These are phyloP conservation scores for Nineta flava DNA, from an alignment of 2,888 invertebrate species.

Conservation along the genomic window DNA sequence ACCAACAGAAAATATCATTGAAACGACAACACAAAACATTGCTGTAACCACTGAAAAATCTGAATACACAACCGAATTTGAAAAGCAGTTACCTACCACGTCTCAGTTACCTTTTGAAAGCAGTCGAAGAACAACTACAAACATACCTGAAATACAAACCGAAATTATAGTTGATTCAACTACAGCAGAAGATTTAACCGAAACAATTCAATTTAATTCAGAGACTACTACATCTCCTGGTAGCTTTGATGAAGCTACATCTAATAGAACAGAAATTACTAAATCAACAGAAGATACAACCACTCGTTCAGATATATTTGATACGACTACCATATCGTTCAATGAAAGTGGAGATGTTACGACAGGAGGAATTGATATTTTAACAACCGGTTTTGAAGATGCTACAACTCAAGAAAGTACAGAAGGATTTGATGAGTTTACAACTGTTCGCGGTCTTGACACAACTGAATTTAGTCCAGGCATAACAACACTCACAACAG, in stretches of 20 bases:
- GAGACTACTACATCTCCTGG: neutral
- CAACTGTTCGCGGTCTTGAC: no score
- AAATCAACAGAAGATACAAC: neutral
- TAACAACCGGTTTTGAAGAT: neutral
- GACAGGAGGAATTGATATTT: neutral
- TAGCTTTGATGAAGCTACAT: constrained; percentile 7
- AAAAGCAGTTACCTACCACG: no score
- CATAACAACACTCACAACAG: neutral
- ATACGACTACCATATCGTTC: neutral
- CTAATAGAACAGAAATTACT: constrained; percentile 1
- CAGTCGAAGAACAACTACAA: no score
- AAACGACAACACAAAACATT: neutral
- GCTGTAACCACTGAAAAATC: neutral
- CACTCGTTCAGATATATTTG: no score
- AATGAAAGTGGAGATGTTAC: neutral
- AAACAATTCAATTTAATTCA: neutral
- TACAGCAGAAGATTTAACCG: constrained; percentile 1
- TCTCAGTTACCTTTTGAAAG: no score
- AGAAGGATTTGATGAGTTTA: neutral
- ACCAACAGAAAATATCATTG: constrained; percentile 1
- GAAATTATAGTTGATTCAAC: no score
- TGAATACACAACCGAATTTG: no score
- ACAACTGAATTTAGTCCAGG: neutral
- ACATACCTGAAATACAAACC: no score
- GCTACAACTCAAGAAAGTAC: neutral